A percentile compares a stretch with the other conserved stretches of the same genome.
Conservation (phyloP, 2,113 vertebrate species). For the Pedetes capensis region DNA sequence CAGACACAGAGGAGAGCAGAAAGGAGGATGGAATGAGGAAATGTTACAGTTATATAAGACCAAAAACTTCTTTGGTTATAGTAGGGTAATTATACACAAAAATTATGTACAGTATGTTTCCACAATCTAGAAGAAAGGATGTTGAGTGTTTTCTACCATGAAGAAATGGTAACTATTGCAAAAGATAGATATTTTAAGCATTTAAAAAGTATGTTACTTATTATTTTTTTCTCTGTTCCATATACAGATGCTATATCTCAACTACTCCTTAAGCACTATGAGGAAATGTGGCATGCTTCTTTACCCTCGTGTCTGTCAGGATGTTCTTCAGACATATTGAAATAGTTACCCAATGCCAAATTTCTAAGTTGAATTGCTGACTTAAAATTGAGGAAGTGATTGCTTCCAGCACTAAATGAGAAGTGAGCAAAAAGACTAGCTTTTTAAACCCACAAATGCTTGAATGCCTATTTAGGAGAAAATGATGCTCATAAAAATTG, state of each 20-base stretch:
- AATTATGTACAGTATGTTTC: not conserved
- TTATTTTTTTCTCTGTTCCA: not conserved
- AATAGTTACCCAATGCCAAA: not conserved
- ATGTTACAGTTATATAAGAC: not conserved
- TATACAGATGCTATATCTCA: not conserved
- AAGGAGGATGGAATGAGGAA: too few species aligned
- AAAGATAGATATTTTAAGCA: not conserved
- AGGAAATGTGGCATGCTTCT: not conserved
- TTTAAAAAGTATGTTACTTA: not conserved
- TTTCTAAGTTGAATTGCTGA: not conserved
- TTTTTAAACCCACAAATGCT: not conserved
- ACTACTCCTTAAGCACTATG: accelerated
- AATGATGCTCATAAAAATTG: not conserved
- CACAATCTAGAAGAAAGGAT: not conserved
- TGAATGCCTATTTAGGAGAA: not conserved
- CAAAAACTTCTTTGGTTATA: too few species aligned
- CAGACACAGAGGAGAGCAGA: too few species aligned
- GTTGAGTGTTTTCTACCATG: not conserved
- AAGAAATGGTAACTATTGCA: not conserved
- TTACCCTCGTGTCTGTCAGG: not conserved
- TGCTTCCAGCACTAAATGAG: not conserved
- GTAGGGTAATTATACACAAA: too few species aligned
- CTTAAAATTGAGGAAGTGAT: not conserved
- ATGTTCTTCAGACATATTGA: not conserved
- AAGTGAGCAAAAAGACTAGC: not conserved